Base-by-base conservation (phyloP, 2,113 vertebrate species). In the Noctilio leporinus region DNA sequence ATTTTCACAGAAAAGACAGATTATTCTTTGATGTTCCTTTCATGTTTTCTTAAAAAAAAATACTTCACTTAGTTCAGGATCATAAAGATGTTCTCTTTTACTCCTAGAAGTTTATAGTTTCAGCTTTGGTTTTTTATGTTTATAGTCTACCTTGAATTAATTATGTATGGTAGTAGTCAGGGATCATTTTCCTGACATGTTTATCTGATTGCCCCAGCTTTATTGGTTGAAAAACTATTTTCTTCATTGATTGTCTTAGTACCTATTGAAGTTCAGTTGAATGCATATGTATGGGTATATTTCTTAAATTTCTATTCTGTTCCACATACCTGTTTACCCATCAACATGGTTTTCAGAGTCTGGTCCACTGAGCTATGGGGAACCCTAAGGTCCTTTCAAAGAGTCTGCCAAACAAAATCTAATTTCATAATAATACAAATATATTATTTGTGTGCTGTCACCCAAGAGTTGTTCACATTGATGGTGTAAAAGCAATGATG, bases 241-340 rank as follows among this genome's bases (percentile, higher is more conserved):
- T 7, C 53, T 59, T 6, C 20, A 22, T 49, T 85, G 26, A 86
- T 51, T 85, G 16, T 8, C 10, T 80, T 30, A 17, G 11, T 89
- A 4, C 28, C 51, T 85, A 0, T 33, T 89, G 70, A 89, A 94
- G 93, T 85, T 15, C 10, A 81, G 51, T 30, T 64, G 40, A 45
- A 70, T 38, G 30, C 55, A n/a, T 30, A 45, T 30, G 22, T 65
- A 15, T 51, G 24, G 1, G 7, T 53, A 12, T 92, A 86, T 47
- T 91, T 95, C 62, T 91, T 77, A 83, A 83, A 78, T 88, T 40
- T 78, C 45, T 84, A 19, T 76, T 86, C 33, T 94, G 28, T 59
- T 69, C 53, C 2, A 55, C 53, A 77, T 57, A 87, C 47, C 7
- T 95, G 30, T 86, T 94, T 94, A 9, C 8, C 53, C 26, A 53